Conservation (phyloP, 35 echinoderm and acorn worm species). For the Strongylocentrotus purpuratus region DNA sequence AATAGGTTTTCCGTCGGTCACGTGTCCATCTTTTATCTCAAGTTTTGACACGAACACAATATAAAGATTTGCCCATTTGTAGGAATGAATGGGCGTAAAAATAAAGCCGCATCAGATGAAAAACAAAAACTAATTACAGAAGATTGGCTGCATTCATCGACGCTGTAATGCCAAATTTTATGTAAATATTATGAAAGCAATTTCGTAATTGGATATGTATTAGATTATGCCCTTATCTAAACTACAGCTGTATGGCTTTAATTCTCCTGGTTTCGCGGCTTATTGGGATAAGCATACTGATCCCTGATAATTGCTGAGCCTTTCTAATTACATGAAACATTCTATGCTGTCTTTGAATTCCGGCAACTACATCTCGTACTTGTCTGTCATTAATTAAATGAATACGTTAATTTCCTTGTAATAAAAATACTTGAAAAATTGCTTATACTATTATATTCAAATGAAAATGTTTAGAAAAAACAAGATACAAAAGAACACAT, state of each 20-base stretch:
- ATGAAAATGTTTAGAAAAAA: too few species aligned
- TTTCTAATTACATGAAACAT: neutral
- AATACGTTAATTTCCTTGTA: too few species aligned
- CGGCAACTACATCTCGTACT: too few species aligned
- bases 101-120: neutral
- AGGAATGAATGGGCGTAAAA: neutral
- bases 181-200: constrained; percentile 19
- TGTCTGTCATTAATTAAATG: too few species aligned
- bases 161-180: neutral
- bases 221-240: neutral
- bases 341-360: neutral
- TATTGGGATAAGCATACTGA: neutral
- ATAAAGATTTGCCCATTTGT: neutral
- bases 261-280: neutral
- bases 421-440: too few species aligned
- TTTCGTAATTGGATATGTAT: neutral
- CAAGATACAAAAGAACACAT: too few species aligned
- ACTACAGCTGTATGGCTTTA: neutral
- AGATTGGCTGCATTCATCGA: neutral
- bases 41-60: constrained; percentile 2
- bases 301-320: neutral
- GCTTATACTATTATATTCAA: too few species aligned
- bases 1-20: neutral
- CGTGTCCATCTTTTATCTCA: constrained; percentile 1
- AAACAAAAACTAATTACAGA: constrained; percentile 17